These are phyloP conservation scores for Papilio dardanus DNA, from an alignment of 1,140 invertebrate genomes.

Conservation along the genomic window DNA sequence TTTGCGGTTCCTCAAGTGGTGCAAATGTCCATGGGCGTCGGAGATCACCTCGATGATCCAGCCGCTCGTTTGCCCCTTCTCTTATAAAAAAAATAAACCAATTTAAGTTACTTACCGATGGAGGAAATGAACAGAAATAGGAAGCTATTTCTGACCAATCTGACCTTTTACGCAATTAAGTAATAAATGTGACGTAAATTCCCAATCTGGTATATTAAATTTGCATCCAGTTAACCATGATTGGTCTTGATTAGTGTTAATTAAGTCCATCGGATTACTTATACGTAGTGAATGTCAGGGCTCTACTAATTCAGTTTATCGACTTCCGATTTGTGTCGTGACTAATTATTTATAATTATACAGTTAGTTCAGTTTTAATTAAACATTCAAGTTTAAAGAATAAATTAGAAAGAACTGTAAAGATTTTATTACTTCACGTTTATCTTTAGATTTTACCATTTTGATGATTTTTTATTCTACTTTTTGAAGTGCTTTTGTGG, in stretches of 20 bases:
- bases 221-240: conserved; percentile 17
- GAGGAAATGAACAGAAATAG: not conserved
- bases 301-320: not conserved
- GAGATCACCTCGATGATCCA: too few species aligned
- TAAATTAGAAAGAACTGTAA: too few species aligned
- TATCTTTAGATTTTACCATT: too few species aligned
- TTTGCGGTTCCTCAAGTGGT: too few species aligned
- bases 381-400: too few species aligned
- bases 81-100: not conserved
- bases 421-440: too few species aligned
- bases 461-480: too few species aligned
- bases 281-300: not conserved
- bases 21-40: too few species aligned
- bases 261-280: conserved; percentile 16
- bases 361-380: too few species aligned
- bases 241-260: conserved; percentile 17
- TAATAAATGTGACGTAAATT: not conserved
- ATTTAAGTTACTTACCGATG: not conserved
- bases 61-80: not conserved
- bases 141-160: conserved; percentile 1
- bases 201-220: conserved; percentile 2
- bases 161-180: conserved; percentile 13
- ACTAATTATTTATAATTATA: too few species aligned
- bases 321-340: not conserved
- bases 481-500: too few species aligned